Conservation (phyloP, 2,797 vertebrate genomes). For the Pogonophryne albipinna region DNA sequence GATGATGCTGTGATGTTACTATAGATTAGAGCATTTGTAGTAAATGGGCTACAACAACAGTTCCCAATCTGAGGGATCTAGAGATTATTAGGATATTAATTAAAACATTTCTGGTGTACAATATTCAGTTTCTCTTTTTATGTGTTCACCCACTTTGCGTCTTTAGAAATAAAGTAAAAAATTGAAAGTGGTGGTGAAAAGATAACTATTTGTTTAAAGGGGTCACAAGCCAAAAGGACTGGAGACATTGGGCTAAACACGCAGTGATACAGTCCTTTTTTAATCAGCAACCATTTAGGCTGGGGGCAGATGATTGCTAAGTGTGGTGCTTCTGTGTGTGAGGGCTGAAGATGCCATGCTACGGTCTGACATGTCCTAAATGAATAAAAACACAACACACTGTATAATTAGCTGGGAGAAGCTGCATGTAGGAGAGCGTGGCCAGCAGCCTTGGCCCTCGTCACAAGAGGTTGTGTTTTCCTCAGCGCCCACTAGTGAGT, state of each 20-base stretch:
- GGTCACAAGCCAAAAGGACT: not conserved
- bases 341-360: constrained; percentile 9
- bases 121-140: not conserved
- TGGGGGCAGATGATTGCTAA: not conserved
- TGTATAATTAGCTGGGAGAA: constrained; percentile 46
- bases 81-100: not conserved
- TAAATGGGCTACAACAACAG: not conserved
- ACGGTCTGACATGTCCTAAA: constrained; percentile 29
- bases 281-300: not conserved
- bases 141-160: not conserved
- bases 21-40: not conserved
- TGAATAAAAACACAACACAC: constrained; percentile 45
- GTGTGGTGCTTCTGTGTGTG: not conserved
- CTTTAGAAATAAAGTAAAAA: not conserved
- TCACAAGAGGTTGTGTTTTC: constrained; percentile 70
- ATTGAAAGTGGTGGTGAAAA: not conserved
- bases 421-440: constrained; percentile 24
- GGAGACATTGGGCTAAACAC: not conserved
- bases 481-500: constrained; percentile 76
- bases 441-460: constrained; percentile 32
- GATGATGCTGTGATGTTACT: not conserved
- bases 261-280: not conserved
- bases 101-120: not conserved
- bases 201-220: not conserved
- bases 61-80: not conserved